Conservation (phyloP, 2,113 vertebrate species). For the Dunckerocampus dactyliophorus region DNA sequence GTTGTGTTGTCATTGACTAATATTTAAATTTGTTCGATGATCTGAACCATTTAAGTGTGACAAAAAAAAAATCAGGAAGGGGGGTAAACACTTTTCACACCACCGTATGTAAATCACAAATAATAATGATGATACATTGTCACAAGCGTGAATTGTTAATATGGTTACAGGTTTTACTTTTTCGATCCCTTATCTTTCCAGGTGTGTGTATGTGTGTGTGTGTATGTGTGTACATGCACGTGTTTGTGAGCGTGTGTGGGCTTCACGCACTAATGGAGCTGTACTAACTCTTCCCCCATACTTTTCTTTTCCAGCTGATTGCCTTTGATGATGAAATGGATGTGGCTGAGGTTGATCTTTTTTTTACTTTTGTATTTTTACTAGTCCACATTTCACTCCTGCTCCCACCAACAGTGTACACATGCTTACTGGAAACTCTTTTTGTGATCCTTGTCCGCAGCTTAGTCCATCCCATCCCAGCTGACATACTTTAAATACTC, state of each 20-base stretch:
- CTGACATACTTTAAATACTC: not conserved
- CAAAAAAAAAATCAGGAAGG: no score
- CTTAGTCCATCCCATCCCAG: constrained; percentile 32
- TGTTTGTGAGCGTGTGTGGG: not conserved
- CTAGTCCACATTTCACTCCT: constrained; percentile 43
- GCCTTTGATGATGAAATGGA: constrained; percentile 95
- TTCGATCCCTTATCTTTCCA: constrained; percentile 7
- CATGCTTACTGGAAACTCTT: constrained; percentile 28
- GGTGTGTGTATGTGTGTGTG: not conserved
- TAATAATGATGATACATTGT: no score
- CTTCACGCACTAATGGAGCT: constrained; percentile 32
- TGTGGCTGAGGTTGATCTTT: constrained; percentile 93
- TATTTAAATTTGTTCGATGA: no score
- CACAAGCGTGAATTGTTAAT: no score
- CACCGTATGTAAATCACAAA: no score
- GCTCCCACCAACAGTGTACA: constrained; percentile 43
- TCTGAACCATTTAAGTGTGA: no score
- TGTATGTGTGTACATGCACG: not conserved
- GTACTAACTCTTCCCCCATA: constrained; percentile 69
- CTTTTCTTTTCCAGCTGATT: constrained; percentile 87
- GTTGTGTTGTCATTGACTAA: no score
- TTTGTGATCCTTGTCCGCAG: constrained; percentile 26
- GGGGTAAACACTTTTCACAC: no score
- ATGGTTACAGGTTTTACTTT: no score
- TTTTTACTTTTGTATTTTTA: constrained; percentile 59